Conservation (phyloP, 2,113 vertebrate genomes). For the Myrmecobius fasciatus region DNA sequence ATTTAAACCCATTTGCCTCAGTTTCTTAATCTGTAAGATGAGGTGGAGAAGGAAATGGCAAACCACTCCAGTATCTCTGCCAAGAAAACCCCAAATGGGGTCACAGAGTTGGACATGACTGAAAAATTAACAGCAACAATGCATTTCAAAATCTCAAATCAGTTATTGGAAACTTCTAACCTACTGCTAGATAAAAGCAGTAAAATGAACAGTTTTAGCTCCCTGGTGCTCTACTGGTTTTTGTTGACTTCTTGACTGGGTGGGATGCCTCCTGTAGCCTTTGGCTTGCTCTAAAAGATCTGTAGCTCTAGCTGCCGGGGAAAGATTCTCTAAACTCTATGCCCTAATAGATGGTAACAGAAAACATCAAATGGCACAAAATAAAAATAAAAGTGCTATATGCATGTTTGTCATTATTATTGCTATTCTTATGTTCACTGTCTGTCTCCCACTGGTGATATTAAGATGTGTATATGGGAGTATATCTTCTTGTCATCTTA, state of each 20-base stretch:
- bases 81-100: too few species aligned
- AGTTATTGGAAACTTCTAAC: neutral
- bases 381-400: neutral
- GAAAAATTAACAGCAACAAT: too few species aligned
- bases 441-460: neutral
- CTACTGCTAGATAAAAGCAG: neutral
- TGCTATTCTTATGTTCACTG: neutral
- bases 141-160: neutral
- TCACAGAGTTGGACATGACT: too few species aligned
- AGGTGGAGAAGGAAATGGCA: too few species aligned
- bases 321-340: too few species aligned
- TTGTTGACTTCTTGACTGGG: neutral
- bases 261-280: neutral
- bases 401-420: neutral
- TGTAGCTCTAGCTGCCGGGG: neutral
- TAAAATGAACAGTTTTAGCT: neutral
- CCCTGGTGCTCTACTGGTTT: neutral
- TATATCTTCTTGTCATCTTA: neutral
- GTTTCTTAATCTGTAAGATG: too few species aligned
- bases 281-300: neutral
- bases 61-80: too few species aligned
- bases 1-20: too few species aligned
- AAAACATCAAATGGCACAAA: neutral
- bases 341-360: neutral
- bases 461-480: neutral